These are phyloP conservation scores for Phoxinus phoxinus DNA, from an alignment of 2,113 vertebrate species.

Conservation along the genomic window DNA sequence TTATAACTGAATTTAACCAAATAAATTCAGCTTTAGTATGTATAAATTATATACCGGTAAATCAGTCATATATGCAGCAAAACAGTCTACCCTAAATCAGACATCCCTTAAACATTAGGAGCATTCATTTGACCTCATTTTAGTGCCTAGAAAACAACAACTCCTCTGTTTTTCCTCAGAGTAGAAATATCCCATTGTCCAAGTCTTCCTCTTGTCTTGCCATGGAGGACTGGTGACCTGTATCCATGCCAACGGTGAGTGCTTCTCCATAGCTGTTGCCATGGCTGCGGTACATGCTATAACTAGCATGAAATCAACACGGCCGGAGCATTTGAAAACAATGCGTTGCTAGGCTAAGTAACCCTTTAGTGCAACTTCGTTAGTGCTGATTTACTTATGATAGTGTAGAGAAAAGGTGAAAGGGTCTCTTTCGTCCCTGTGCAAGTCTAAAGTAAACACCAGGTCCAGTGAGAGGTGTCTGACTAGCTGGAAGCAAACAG, in stretches of 20 bases:
- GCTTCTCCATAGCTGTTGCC: constrained; percentile 77
- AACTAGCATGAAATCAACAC: constrained; percentile 55
- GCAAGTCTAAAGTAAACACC: constrained; percentile 30
- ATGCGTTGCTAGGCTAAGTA: neutral
- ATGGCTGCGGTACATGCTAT: constrained; percentile 69
- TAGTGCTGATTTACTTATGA: neutral
- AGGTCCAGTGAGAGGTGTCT: constrained; percentile 11
- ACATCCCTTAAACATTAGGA: neutral
- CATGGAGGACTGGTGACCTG: constrained; percentile 69
- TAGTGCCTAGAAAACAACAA: neutral
- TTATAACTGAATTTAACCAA: neutral
- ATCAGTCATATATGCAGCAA: neutral
- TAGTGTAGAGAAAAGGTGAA: neutral
- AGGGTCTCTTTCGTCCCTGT: neutral
- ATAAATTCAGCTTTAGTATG: neutral
- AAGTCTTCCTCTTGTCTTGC: constrained; percentile 54
- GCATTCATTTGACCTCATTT: neutral
- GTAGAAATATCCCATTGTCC: constrained; percentile 48
- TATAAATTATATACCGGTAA: neutral
- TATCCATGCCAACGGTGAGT: constrained; percentile 81
- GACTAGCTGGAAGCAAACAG: constrained; percentile 33
- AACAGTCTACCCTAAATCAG: neutral
- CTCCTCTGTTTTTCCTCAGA: neutral
- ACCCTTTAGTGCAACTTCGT: neutral
- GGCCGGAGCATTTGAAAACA: constrained; percentile 26